These are phyloP conservation scores for Rhizomys pruinosus DNA, from an alignment of 2,113 vertebrate genomes.

Conservation along the genomic window DNA sequence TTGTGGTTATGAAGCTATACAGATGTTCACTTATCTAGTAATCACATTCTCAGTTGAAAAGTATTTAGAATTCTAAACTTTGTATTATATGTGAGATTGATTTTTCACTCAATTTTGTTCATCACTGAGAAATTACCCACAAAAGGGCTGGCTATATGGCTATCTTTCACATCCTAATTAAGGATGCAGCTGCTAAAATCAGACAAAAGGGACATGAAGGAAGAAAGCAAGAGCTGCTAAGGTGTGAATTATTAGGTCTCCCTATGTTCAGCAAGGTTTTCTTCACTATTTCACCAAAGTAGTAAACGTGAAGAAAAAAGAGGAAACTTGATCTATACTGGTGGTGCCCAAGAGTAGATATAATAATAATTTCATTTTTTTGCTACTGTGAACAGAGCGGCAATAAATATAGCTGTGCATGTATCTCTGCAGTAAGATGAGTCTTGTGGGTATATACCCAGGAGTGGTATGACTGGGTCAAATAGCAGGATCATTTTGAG, in stretches of 20 bases:
- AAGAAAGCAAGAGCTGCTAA: not conserved
- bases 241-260: not conserved
- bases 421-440: too few species aligned
- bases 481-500: too few species aligned
- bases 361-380: not conserved
- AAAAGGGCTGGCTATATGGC: not conserved
- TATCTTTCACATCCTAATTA: not conserved
- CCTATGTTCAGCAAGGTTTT: not conserved
- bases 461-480: too few species aligned
- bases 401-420: too few species aligned
- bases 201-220: not conserved
- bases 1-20: not conserved
- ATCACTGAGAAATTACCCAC: not conserved
- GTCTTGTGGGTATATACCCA: too few species aligned
- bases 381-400: too few species aligned
- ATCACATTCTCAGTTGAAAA: not conserved
- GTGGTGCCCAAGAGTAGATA: not conserved
- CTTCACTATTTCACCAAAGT: not conserved
- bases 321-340: not conserved
- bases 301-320: not conserved
- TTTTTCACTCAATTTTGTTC: conserved; percentile 7
- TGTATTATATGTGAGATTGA: not conserved
- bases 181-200: not conserved
- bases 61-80: not conserved
- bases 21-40: not conserved